Conservation (phyloP, 2,113 vertebrate genomes). For the Phalacrocorax brasilianus region DNA sequence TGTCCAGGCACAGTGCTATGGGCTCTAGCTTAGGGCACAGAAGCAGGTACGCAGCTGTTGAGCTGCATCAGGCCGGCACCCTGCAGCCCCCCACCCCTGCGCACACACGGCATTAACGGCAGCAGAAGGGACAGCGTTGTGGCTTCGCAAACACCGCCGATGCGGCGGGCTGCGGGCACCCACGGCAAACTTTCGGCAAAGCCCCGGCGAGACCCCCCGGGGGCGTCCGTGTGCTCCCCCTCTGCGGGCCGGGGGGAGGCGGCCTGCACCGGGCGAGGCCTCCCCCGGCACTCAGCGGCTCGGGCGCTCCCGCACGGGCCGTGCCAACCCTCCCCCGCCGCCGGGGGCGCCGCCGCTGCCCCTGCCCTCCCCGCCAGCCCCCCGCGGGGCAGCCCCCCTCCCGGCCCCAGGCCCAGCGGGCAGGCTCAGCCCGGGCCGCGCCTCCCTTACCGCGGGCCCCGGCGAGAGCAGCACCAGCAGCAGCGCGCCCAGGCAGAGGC, state of each 20-base stretch:
- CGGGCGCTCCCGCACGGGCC: background rate
- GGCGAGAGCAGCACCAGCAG: too few species aligned
- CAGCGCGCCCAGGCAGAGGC: too few species aligned
- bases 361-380: too few species aligned
- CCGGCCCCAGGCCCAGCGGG: too few species aligned
- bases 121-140: accelerated
- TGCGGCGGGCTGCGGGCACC: background rate
- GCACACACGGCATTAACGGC: background rate
- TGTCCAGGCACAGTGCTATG: background rate
- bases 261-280: background rate
- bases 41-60: background rate
- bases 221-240: background rate
- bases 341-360: too few species aligned
- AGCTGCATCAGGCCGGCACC: background rate
- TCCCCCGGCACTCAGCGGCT: background rate
- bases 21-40: accelerated
- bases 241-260: background rate
- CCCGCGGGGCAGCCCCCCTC: too few species aligned
- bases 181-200: background rate
- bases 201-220: background rate
- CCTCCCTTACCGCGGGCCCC: too few species aligned
- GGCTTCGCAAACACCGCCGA: background rate
- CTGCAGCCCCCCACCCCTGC: background rate
- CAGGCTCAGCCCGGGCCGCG: too few species aligned
- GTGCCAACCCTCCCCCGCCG: too few species aligned